Conservation (phyloP, 2,113 vertebrate genomes). For the Mormyrus lacerda region DNA sequence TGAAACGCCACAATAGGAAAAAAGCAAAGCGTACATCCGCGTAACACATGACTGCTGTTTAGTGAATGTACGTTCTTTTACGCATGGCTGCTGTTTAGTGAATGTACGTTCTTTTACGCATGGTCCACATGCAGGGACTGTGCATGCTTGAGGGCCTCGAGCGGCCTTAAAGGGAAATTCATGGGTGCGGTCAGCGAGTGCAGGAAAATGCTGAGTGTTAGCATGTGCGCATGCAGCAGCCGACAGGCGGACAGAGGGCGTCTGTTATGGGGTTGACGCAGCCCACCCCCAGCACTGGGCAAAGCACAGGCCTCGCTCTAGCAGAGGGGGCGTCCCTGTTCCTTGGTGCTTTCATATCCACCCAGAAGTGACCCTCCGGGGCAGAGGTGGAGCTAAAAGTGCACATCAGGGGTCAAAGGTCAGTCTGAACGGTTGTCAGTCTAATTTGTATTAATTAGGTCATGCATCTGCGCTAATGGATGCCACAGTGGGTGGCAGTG, state of each 20-base stretch:
- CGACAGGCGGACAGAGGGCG: conserved; percentile 19
- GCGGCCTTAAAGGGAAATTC: not conserved
- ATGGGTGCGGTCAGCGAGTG: not conserved
- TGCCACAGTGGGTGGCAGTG: not conserved
- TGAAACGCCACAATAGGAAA: not conserved
- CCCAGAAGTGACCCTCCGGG: not conserved
- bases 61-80: not conserved
- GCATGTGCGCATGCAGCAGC: not conserved
- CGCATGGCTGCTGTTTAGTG: not conserved
- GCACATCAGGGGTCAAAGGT: not conserved
- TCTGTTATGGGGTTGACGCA: conserved; percentile 25
- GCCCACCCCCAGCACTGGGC: not conserved
- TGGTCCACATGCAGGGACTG: not conserved
- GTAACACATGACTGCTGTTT: not conserved
- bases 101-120: not conserved
- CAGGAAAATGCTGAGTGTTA: not conserved
- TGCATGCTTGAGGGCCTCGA: not conserved
- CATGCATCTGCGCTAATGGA: not conserved
- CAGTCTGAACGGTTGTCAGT: not conserved
- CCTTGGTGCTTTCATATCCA: not conserved
- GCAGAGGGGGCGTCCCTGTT: not conserved
- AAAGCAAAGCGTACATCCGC: not conserved
- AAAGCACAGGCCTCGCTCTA: conserved; percentile 5
- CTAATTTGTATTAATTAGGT: not conserved
- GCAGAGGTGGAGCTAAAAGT: not conserved